phyloP scores from a whole-genome alignment of 2,888 invertebrate genomes.

The Oscheius sp. region DNA sequence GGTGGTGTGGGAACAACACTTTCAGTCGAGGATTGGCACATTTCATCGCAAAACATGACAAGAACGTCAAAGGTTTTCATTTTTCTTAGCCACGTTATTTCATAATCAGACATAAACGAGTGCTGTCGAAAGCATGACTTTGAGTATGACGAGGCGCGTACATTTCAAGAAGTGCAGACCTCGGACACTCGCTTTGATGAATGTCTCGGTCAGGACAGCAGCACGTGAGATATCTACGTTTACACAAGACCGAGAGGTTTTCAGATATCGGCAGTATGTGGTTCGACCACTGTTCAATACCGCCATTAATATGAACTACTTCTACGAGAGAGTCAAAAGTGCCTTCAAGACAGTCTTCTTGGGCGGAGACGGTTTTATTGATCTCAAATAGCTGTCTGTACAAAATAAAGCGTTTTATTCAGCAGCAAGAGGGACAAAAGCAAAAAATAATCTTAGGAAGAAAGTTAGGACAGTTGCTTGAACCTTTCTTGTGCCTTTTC shows the following conservation, averaged over 20 bases:
- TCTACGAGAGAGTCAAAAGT: conserved; percentile 5
- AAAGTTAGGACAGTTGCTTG: no score
- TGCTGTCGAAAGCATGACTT: conserved; percentile 18
- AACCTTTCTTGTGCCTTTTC: no score
- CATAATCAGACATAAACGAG: conserved; percentile 5
- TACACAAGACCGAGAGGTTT: background rate
- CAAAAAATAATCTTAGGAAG: no score
- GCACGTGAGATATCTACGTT: background rate
- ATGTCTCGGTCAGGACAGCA: background rate
- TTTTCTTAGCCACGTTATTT: background rate
- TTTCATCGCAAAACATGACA: conserved; percentile 9
- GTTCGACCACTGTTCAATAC: conserved; percentile 15
- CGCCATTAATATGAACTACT: conserved; percentile 21
- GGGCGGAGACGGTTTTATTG: conserved; percentile 24
- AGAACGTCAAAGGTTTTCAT: background rate
- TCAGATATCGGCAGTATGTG: conserved; percentile 22
- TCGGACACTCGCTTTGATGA: conserved; percentile 17
- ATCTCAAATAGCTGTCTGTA: conserved; percentile 6
- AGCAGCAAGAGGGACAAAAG: no score
- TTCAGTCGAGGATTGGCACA: conserved; percentile 19
- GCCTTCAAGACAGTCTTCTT: conserved; percentile 6
- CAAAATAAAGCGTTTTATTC: no score
- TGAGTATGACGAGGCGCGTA: conserved; percentile 13
- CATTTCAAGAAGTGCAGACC: conserved; percentile 2
- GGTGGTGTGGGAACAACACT: conserved; percentile 28